These are phyloP conservation scores for Hypercompe scribonia DNA, from an alignment of 2,888 invertebrate species.

Conservation along the genomic window DNA sequence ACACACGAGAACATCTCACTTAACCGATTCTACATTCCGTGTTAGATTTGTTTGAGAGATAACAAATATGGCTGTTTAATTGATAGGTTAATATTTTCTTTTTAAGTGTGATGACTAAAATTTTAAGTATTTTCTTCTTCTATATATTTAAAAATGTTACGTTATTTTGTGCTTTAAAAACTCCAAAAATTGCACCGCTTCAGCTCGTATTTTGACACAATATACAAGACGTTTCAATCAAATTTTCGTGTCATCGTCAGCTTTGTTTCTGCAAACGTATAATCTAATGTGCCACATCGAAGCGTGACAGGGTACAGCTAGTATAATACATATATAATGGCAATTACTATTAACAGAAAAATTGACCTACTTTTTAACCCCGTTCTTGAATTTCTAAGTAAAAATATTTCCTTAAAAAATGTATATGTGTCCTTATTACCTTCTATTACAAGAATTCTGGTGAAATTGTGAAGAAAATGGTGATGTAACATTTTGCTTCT, in stretches of 20 bases:
- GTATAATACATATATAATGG: too few species aligned
- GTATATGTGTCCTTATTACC: slow-evolving; percentile 9
- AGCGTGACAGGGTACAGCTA: too few species aligned
- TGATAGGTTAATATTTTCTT: background rate
- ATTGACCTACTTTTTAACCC: background rate
- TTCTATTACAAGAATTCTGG: slow-evolving; percentile 18
- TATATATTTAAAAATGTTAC: too few species aligned
- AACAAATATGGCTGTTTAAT: background rate
- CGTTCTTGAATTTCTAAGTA: background rate
- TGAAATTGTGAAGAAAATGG: slow-evolving; percentile 28
- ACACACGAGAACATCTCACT: background rate
- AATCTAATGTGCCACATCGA: too few species aligned
- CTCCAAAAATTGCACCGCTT: too few species aligned
- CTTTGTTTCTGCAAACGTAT: too few species aligned
- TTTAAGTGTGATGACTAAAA: background rate
- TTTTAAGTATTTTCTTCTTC: too few species aligned
- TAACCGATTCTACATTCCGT: background rate
- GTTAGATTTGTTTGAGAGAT: background rate
- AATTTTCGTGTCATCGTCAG: too few species aligned
- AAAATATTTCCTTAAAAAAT: background rate
- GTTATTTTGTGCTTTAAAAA: too few species aligned
- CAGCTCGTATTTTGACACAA: too few species aligned
- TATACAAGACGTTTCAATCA: too few species aligned
- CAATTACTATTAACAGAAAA: too few species aligned
- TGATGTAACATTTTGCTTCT: slow-evolving; percentile 37